Evolutionary conservation across 2,888 invertebrate species (phyloP).

Genomic region (Steinernema carpocapsae): DNA sequence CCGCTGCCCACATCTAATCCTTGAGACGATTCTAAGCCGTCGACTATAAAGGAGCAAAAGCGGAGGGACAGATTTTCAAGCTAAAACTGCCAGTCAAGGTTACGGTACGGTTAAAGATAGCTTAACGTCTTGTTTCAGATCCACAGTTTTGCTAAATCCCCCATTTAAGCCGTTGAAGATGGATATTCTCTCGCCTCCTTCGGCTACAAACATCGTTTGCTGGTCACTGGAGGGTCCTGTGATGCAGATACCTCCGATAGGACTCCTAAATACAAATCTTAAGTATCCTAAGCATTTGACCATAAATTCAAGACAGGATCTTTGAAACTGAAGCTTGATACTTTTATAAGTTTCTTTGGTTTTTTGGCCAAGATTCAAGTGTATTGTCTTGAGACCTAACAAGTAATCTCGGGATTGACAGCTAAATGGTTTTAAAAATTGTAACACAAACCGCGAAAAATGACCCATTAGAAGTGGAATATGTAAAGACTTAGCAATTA

Average conservation of each 20-base stretch:
- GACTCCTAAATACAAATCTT: neutral
- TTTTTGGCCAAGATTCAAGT: too few species aligned
- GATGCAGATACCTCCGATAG: conserved; percentile 20
- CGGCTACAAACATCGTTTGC: conserved; percentile 30
- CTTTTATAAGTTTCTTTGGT: too few species aligned
- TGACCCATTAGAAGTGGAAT: too few species aligned
- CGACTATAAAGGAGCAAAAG: conserved; percentile 11
- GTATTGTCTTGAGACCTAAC: too few species aligned
- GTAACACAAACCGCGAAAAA: too few species aligned
- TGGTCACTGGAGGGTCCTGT: conserved; percentile 11
- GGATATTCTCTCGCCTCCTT: conserved; percentile 24
- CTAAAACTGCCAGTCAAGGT: neutral
- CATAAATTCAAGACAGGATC: too few species aligned
- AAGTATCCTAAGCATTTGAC: neutral
- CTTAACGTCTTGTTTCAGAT: conserved; percentile 3
- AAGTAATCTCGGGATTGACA: too few species aligned
- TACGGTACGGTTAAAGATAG: neutral
- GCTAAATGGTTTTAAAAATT: too few species aligned
- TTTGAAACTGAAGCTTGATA: too few species aligned
- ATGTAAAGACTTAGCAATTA: too few species aligned
- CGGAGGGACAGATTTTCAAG: conserved; percentile 12
- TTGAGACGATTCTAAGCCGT: neutral
- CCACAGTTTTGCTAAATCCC: conserved; percentile 4
- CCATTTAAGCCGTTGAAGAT: conserved; percentile 9
- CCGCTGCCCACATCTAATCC: conserved; percentile 3